Evolutionary conservation across 1,140 invertebrate species (phyloP), one percentile per base, ranked within the genome.

Genomic region (Stegodyphus mimosarum): DNA sequence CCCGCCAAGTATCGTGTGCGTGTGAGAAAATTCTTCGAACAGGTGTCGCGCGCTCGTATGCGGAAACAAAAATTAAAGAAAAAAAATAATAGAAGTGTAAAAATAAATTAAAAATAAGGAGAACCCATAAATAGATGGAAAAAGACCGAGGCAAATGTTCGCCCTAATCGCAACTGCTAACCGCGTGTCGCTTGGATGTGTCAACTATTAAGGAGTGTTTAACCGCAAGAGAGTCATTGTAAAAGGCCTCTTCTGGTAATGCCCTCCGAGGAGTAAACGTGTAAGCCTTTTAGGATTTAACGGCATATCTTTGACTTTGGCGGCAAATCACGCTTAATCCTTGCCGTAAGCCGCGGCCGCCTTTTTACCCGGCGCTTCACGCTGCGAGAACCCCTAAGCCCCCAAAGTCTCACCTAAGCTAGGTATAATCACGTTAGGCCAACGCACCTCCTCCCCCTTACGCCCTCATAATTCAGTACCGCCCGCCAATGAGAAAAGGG

Each of bases 261-360:
- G 70, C 81, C 81, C 81, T 84, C 81, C 72, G 73, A 75, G 81
- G 81, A 84, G 81, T 84, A 66, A 84, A 84, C 53, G 66, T 52
- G 73, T 86, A 86, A 86, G 83, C 83, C 83, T 78, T 86, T 86
- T 86, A 86, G 83, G 83, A 86, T 86, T 86, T 86, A 86, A 86
- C 83, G 76, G 83, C 75, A 86, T 86, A 86, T 86, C 83, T 86
- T 86, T 86, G 83, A 86, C 83, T 86, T 86, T 86, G 69, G 83
- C 76, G 83, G 83, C 83, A 86, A 86, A 86, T 86, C 83, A 86
- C 67, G 83, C 75, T 86, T 84, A 84, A 86, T 78, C 76, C 76
- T 66, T 51, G 48, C 18, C 50, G 75, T 78, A 86, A 79, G 75
- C 83, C 75, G 69, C 55, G 83, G 75, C 53, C 75, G 67, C 83